phyloP scores from a whole-genome alignment of 2,888 invertebrate species.

The Pristionchus entomophagus region DNA sequence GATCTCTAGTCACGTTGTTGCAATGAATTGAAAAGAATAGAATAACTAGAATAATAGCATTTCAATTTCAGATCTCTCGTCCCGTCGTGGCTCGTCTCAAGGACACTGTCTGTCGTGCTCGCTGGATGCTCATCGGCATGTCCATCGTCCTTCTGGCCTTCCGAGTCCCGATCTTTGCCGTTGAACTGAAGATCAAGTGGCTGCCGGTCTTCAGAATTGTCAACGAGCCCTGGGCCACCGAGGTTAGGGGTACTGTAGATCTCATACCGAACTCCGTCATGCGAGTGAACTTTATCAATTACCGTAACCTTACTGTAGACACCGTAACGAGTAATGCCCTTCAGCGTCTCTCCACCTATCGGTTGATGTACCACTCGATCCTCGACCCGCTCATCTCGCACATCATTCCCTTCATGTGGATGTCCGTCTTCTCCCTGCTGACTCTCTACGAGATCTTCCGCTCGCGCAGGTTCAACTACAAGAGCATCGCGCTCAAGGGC shows the following conservation, averaged over 20 bases:
- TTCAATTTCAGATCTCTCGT: slow-evolving; percentile 71
- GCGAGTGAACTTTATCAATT: neutral
- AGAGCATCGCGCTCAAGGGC: slow-evolving; percentile 55
- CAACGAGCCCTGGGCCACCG: slow-evolving; percentile 67
- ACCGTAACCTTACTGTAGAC: neutral
- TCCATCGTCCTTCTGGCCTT: slow-evolving; percentile 64
- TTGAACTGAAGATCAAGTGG: slow-evolving; percentile 69
- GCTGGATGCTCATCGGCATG: slow-evolving; percentile 64
- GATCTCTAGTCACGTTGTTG: too few relatives aligned
- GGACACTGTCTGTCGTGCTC: slow-evolving; percentile 72
- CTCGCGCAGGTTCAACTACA: slow-evolving; percentile 62
- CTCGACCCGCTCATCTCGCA: slow-evolving; percentile 72
- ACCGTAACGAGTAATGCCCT: neutral
- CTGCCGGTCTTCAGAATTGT: slow-evolving; percentile 66
- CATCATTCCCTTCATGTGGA: slow-evolving; percentile 72
- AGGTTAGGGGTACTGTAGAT: slow-evolving; percentile 54
- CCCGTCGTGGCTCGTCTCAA: slow-evolving; percentile 72
- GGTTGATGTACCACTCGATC: slow-evolving; percentile 73
- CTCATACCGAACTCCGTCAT: neutral
- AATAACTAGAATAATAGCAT: too few relatives aligned
- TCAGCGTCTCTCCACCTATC: slow-evolving; percentile 72
- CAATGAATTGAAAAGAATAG: too few relatives aligned
- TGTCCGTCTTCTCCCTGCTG: slow-evolving; percentile 72
- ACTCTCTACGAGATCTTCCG: slow-evolving; percentile 72
- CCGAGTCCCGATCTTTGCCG: slow-evolving; percentile 70